These are phyloP conservation scores for Edolisoma coerulescens DNA, from an alignment of 2,113 vertebrate species.

Conservation along the genomic window DNA sequence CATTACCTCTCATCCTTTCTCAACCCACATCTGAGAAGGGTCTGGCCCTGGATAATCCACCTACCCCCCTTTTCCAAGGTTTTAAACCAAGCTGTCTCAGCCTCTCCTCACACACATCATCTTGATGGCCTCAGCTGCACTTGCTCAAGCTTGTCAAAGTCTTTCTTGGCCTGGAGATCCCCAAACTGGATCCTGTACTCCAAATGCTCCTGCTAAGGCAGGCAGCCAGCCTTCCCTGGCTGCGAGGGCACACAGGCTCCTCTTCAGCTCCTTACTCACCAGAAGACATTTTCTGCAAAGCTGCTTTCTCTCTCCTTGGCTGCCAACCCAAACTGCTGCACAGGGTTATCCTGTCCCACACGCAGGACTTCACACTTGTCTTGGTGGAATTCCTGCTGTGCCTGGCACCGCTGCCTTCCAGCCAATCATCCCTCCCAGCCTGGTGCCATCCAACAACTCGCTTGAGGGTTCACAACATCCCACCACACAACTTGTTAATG, in stretches of 20 bases:
- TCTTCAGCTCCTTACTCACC: not conserved
- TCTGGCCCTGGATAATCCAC: not conserved
- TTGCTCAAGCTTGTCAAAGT: not conserved
- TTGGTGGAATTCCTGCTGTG: not conserved
- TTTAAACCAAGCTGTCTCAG: not conserved
- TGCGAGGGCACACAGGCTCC: not conserved
- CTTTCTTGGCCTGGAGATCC: not conserved
- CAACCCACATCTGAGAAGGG: not conserved
- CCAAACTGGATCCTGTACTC: not conserved
- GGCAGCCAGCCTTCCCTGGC: not conserved
- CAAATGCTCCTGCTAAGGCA: not conserved
- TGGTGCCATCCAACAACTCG: not conserved
- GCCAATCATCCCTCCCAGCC: not conserved
- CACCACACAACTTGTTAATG: not conserved
- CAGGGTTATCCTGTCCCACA: not conserved
- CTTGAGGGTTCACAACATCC: not conserved
- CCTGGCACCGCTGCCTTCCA: not conserved
- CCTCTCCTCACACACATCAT: not conserved
- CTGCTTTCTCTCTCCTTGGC: not conserved
- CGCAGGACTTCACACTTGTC: not conserved
- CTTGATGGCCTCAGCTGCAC: rapidly evolving
- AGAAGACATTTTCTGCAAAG: not conserved
- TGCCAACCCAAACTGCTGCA: not conserved
- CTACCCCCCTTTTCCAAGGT: not conserved
- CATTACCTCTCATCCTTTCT: not conserved